Percentiles rank a stretch among this genome's conserved stretches.
Evolutionary conservation across 2,888 invertebrate species (phyloP).

Genomic region (Hedya salicella): DNA sequence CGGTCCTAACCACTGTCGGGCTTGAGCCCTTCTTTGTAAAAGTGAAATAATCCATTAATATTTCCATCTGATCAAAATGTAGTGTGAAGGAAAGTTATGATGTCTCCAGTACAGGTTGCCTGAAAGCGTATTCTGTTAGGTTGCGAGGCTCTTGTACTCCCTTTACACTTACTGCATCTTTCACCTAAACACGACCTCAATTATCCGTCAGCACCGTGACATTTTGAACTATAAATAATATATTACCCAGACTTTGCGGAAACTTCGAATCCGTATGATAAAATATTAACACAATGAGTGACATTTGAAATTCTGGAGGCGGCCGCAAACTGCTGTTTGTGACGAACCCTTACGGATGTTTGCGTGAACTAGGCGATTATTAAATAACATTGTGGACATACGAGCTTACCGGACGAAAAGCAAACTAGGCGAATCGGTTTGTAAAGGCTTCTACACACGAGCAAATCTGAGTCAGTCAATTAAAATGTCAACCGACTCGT

Average conservation of each 20-base stretch:
- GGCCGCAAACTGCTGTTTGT: constrained; percentile 40
- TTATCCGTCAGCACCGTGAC: constrained; percentile 9
- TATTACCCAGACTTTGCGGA: constrained; percentile 21
- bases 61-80: too few relatives aligned
- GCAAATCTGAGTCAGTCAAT: too few relatives aligned
- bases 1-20: too few relatives aligned
- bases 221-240: constrained; percentile 19
- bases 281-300: constrained; percentile 45
- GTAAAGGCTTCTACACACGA: too few relatives aligned
- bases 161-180: neutral
- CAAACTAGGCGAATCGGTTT: neutral
- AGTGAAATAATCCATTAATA: too few relatives aligned
- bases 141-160: too few relatives aligned
- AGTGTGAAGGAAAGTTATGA: too few relatives aligned
- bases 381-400: constrained; percentile 36
- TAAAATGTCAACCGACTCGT: too few relatives aligned
- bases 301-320: constrained; percentile 43
- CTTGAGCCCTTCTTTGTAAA: too few relatives aligned
- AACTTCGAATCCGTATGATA: constrained; percentile 31
- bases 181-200: constrained; percentile 2
- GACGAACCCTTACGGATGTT: constrained; percentile 33
- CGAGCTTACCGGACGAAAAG: neutral
- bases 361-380: constrained; percentile 41
- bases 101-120: too few relatives aligned
- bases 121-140: too few relatives aligned